phyloP scores from a whole-genome alignment of 2,888 invertebrate genomes.

The Cryptocheilus praepositus region DNA sequence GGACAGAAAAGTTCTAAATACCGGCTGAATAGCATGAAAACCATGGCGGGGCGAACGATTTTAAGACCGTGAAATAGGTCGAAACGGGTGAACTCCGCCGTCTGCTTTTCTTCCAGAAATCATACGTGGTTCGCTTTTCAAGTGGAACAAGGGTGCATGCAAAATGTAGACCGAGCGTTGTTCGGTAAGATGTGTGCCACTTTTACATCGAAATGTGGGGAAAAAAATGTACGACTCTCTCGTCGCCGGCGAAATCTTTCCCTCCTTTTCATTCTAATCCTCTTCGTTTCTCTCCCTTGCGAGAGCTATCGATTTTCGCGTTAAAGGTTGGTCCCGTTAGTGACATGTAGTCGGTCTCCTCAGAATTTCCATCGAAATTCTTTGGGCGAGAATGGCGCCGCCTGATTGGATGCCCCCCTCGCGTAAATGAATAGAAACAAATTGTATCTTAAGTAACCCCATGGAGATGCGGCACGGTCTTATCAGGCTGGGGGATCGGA shows the following conservation, averaged over 20 bases:
- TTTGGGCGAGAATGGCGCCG: not conserved
- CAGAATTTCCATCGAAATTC: no score
- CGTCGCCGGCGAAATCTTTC: no score
- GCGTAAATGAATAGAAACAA: not conserved
- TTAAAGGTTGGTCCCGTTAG: no score
- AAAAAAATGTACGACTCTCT: no score
- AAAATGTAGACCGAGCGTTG: not conserved
- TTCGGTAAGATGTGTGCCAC: conserved; percentile 3
- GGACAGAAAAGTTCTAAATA: no score
- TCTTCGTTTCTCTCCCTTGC: no score
- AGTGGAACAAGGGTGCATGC: not conserved
- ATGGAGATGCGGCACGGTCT: conserved; percentile 34
- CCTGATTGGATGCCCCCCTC: not conserved
- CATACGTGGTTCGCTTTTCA: not conserved
- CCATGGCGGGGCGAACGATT: conserved; percentile 1
- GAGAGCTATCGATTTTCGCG: no score
- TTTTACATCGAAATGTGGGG: not conserved
- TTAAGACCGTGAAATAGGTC: conserved; percentile 2
- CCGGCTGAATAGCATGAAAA: not conserved
- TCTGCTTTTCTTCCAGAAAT: not conserved
- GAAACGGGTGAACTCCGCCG: not conserved
- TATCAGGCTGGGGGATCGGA: conserved; percentile 45
- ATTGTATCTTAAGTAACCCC: conserved; percentile 14
- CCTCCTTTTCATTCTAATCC: no score
- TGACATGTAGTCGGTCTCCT: no score